Evolutionary conservation across 1,140 invertebrate genomes (phyloP).

Genomic region (Steinernema khuongi): DNA sequence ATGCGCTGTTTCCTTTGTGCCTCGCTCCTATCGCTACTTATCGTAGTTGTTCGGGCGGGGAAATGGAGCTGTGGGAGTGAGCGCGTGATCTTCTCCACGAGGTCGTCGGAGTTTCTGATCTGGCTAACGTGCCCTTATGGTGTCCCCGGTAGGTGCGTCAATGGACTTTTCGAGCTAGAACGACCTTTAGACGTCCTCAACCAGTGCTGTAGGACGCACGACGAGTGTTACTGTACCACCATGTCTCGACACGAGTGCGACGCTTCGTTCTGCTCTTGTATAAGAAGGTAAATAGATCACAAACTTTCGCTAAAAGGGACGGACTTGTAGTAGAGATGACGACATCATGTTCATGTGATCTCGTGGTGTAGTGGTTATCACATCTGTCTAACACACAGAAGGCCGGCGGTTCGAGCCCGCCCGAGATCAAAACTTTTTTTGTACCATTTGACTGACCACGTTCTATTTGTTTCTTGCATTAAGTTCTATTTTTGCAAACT

Average conservation of each 20-base stretch:
- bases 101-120: background rate
- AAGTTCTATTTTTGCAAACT: too few species aligned
- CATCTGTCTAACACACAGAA: conserved; percentile 46
- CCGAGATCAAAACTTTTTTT: too few species aligned
- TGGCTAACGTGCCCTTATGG: background rate
- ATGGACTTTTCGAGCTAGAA: background rate
- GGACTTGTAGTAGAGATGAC: too few species aligned
- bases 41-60: background rate
- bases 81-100: background rate
- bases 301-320: background rate
- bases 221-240: background rate
- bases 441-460: too few species aligned
- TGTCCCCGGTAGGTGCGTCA: background rate
- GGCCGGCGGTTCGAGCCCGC: conserved; percentile 43
- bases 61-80: background rate
- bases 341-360: too few species aligned
- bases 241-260: background rate
- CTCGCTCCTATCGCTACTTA: background rate
- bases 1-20: too few species aligned
- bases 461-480: too few species aligned
- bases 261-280: background rate
- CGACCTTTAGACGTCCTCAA: background rate
- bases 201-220: background rate
- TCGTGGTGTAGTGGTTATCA: conserved; percentile 45
- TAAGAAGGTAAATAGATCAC: background rate